Percentiles rank a stretch among this genome's conserved stretches.
These are phyloP conservation scores for Oxyura jamaicensis DNA, from an alignment of 2,113 vertebrate genomes.

Conservation along the genomic window DNA sequence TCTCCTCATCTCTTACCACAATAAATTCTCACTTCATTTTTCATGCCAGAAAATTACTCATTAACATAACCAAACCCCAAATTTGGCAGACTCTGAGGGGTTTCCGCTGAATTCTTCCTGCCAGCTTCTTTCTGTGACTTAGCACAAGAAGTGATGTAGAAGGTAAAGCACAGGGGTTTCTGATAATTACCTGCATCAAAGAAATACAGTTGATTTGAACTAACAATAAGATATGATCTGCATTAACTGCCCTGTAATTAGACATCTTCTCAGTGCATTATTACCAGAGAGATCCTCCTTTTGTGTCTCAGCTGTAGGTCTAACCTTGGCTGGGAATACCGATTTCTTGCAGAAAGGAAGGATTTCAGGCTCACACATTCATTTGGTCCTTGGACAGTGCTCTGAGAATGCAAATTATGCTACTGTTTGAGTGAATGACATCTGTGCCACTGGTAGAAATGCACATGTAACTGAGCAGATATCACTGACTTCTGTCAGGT, in stretches of 20 bases:
- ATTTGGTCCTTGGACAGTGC: neutral
- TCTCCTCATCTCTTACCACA: neutral
- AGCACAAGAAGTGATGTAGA: neutral
- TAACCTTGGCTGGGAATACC: neutral
- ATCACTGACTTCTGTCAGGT: neutral
- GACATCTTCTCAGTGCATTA: neutral
- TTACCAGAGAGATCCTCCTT: neutral
- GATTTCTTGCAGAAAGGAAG: neutral
- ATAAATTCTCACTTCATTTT: neutral
- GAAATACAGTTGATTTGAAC: neutral
- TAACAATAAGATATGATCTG: neutral
- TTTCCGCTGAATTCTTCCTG: neutral
- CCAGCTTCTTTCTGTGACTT: neutral
- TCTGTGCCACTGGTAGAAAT: neutral
- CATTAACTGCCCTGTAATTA: neutral
- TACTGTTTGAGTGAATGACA: neutral
- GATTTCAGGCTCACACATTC: neutral
- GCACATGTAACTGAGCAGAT: neutral
- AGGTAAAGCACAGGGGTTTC: neutral
- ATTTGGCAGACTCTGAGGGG: neutral
- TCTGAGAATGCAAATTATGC: constrained; percentile 23
- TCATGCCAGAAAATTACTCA: neutral
- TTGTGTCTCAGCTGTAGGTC: neutral
- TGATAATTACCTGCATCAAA: neutral
- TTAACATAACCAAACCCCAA: neutral